Evolutionary conservation across 2,797 vertebrate genomes (phyloP), one percentile per base, ranked within the genome.

Genomic region (Danio jaintianensis): DNA sequence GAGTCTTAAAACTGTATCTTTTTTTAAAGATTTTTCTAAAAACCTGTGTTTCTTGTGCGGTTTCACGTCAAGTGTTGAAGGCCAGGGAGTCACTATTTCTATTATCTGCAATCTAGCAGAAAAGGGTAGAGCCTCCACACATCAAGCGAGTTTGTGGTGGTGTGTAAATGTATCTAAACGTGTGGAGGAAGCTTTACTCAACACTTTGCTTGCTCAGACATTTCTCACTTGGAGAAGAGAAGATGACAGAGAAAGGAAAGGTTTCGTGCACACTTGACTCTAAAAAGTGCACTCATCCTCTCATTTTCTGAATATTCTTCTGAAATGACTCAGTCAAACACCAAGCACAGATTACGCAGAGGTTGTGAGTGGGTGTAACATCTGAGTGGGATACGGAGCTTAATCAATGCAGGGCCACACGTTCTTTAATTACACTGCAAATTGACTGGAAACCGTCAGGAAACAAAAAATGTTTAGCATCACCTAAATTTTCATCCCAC

Each of bases 111-210:
- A 16, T 47, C 20, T 18, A 50, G n/a, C 29, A 40, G 55, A 47
- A 11, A 13, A 59, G 13, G 16, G 4, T 12, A 61, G 12, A 29
- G 8, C 6, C 16, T 47, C 43, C 43, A 73, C 6, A 1, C 29
- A 7, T 42, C 36, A 42, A 42, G 20, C 0, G 29, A 48, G 6
- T 38, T 50, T 50, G 11, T 22, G 6, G 10, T 71, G 38, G 36
- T 61, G 22, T 75, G 11, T 74, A 73, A 29, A 73, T 43, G 18
- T 18, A n/a, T 68, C 15, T 50, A 16, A 61, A 61, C 7, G 15
- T 74, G 43, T 74, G 72, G 56, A 75, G 59, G 56, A 18, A 48
- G 56, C 55, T 74, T 62, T 62, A 50, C 58, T 75, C 29, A 75
- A 48, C 56, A 6, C 4, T 52, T 10, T 38, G 11, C 20, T 7